Base-by-base conservation (phyloP, 1,140 invertebrate genomes). In the Hetaerina americana region DNA sequence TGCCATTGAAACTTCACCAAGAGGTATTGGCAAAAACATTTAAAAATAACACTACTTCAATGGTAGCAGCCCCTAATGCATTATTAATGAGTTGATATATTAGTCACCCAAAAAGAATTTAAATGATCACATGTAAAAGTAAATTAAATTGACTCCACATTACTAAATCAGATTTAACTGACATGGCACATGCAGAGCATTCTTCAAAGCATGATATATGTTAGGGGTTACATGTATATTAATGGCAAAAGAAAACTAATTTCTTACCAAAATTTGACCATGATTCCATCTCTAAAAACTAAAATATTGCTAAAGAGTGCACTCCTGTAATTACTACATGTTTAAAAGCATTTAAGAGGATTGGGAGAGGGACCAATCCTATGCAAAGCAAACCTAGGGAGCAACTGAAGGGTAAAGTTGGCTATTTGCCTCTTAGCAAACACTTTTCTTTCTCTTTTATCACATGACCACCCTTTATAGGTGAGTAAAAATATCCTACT, bases 361-460 rank as follows among this genome's bases (percentile, higher is more conserved):
- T 26, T 24, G 27, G 27, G 26, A 29, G n/a, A 49, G 72, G 49
- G 26, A 28, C 10, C 5, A 22, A 27, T n/a, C 73, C 72, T 71
- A 31, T 71, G 29, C 72, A 74, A 74, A 71, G 73, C 72, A 72
- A 74, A 71, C 69, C 66, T 66, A 67, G 66, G 27, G 70, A 66
- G 69, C 72, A 74, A 74, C 70, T 74, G 73, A 74, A 31, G 29
- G 22, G 57, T 67, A 29, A 66, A n/a, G 18, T 57, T 74, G 73
- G 73, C 73, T 72, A n/a, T 3, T 6, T 40, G 73, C 73, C 73
- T n/a, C 40, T 12, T n/a, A 57, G 40, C 40, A 57, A 57, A 57
- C 15, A 57, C 40, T 57, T 57, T 57, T 57, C 40, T 57, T n/a
- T 40, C 31, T 40, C 31, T 68, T 68, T 68, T 68, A 68, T 68